Evolutionary conservation across 2,797 vertebrate genomes (phyloP), one percentile per base, ranked within the genome.

Genomic region (Xerus rutilus): DNA sequence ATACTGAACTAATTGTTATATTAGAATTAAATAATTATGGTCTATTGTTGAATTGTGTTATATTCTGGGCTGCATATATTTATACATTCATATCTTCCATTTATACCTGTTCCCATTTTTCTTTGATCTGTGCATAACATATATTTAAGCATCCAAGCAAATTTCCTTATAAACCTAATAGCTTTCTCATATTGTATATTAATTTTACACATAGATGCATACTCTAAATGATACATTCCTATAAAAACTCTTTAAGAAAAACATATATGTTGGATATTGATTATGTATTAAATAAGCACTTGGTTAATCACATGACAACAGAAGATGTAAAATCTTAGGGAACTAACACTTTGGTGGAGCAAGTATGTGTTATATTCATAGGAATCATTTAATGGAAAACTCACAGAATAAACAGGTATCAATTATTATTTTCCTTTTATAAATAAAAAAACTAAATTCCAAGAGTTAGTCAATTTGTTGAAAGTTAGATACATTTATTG

Each of bases 11-110:
- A 76, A 89, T 32, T 70, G 15, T 1, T 59, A 43, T 76, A 72
- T 78, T 32, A 89, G 45, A 79, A 59, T 89, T 85, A 85, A 77
- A 67, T 87, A 65, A 86, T 91, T 93, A 86, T 47, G 39, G 72
- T 7, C 25, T 93, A 28, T 81, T 17, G 64, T 9, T 77, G 45
- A 7, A 17, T 54, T 82, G 20, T 84, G 57, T 43, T 78, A 73
- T 93, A 57, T 72, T 57, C 54, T 21, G 54, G 39, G 17, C 73
- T 74, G 39, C 30, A 76, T 65, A 5, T 64, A 39, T 30, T 76
- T 30, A 18, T 57, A 62, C 21, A 25, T 23, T 25, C 1, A 25
- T 72, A 43, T 47, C 81, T 91, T 52, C 47, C 21, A 76, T 67
- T 88, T 57, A n/a, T 5, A 13, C 65, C 32, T 85, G 49, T 88